Base-by-base conservation (phyloP, 2,797 vertebrate genomes). In the Notamacropus eugenii region DNA sequence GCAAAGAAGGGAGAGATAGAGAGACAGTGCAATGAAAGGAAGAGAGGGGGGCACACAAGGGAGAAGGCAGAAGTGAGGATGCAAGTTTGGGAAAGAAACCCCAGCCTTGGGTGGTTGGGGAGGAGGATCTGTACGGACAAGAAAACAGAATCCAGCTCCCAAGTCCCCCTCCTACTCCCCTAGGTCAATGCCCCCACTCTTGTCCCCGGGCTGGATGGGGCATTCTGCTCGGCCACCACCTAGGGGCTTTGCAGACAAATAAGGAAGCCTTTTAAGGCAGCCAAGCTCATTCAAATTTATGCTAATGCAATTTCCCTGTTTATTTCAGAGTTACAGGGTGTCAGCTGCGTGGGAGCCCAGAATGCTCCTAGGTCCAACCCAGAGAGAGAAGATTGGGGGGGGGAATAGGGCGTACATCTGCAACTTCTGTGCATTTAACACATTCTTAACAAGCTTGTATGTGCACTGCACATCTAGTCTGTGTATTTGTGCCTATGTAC, bases 291-390 rank as follows among this genome's bases (percentile, higher is more conserved):
- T 87, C 74, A 87, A 87, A 87, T 87, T 87, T 87, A 87, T 87
- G 74, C 40, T 87, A 87, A 87, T 87, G 74, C 40, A 87, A 87
- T 87, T 87, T 87, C 40, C 74, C 74, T 87, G 74, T 87, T 87
- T 87, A 87, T 87, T 87, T 46, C 74, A 46, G 74, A 87, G 74
- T 87, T 87, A 87, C 74, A 50, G 74, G 74, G 74, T 87, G 74
- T 87, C 74, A 87, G 74, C 74, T 87, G 74, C 40, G 40, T 87
- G 22, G 74, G 74, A 87, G 40, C 40, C 74, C 74, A 87, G 40
- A 87, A 87, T 87, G 74, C 40, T 87, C 74, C 74, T 87, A 27
- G 22, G 40, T 50, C 74, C 74, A 46, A 82, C 67, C 67, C 67
- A n/a, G 28, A 0, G 11, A 54, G 29, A 10, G 0, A 52, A 55